Percentiles rank a stretch among this genome's conserved stretches.
Conservation (phyloP, 2,113 vertebrate species). For the Euleptes europaea region DNA sequence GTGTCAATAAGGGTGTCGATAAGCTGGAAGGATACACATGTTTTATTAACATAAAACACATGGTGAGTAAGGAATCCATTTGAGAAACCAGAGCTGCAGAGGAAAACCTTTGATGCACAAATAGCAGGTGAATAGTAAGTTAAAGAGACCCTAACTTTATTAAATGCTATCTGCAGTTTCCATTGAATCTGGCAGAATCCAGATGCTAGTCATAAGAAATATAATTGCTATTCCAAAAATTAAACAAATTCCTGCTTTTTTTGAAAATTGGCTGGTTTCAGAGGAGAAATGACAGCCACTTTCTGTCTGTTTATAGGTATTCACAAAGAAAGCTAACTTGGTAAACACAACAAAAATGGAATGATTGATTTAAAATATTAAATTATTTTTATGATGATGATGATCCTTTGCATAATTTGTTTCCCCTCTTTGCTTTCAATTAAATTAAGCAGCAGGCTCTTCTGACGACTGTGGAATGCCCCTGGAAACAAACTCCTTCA, state of each 20-base stretch:
- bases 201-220: constrained; percentile 41
- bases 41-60: no score
- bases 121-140: no score
- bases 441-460: background rate
- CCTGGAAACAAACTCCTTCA: background rate
- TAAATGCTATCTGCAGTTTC: constrained; percentile 2
- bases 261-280: no score
- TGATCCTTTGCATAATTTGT: background rate
- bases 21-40: no score
- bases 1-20: no score
- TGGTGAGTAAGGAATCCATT: no score
- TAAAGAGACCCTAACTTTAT: background rate
- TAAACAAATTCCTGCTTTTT: constrained; percentile 19
- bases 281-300: background rate
- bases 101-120: background rate
- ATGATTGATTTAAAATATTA: background rate
- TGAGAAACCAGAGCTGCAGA: no score
- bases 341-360: background rate
- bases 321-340: no score
- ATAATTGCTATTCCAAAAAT: constrained; percentile 47
- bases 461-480: background rate
- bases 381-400: background rate
- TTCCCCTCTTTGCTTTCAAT: background rate
- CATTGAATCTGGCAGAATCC: constrained; percentile 31
- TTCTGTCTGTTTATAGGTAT: background rate